Percentiles rank a stretch among this genome's conserved stretches.
Evolutionary conservation across 2,113 vertebrate genomes (phyloP).

Genomic region (Pan paniscus): DNA sequence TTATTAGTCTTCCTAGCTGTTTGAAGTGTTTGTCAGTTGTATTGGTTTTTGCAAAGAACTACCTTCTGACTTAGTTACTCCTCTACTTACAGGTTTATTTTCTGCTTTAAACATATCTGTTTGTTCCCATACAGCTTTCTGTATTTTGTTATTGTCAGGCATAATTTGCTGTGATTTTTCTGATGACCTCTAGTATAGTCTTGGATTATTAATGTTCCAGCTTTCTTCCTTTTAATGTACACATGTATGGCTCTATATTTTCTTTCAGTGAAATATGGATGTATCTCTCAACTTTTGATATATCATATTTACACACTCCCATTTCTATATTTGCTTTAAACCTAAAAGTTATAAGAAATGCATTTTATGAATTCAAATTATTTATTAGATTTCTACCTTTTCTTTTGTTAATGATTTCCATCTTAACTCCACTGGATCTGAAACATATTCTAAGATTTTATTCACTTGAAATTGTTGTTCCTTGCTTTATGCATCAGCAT

Average conservation of each 20-base stretch:
- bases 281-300: not conserved
- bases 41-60: not conserved
- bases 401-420: not conserved
- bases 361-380: not conserved
- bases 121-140: not conserved
- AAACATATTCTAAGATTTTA: constrained; percentile 13
- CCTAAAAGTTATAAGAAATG: not conserved
- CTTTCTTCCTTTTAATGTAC: not conserved
- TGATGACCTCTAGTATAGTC: not conserved
- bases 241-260: not conserved
- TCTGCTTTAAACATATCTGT: not conserved
- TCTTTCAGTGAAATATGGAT: not conserved
- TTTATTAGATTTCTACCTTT: not conserved
- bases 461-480: constrained; percentile 31
- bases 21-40: not conserved
- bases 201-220: not conserved
- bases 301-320: not conserved
- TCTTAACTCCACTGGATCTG: not conserved
- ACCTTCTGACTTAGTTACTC: not conserved
- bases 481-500: constrained; percentile 38
- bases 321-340: constrained; percentile 12
- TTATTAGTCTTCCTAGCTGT: not conserved
- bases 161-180: not conserved
- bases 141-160: not conserved
- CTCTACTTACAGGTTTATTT: not conserved